Base-by-base conservation (phyloP, 2,113 vertebrate genomes). In the Glareola pratincola region DNA sequence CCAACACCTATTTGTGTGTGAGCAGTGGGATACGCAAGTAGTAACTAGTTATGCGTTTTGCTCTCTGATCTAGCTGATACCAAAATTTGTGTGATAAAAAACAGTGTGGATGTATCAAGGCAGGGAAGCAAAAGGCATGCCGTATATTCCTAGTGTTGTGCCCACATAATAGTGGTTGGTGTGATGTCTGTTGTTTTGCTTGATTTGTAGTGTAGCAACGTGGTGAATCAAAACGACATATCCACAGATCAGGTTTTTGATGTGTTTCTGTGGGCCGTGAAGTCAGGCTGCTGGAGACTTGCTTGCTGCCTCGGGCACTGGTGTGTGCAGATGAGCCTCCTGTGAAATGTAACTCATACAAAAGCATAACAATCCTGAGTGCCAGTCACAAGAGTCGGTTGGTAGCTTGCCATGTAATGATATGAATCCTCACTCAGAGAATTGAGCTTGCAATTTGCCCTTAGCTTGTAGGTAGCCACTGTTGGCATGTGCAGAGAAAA, bases 131-230 rank as follows among this genome's bases (percentile, higher is more conserved):
- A 10, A 41, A 53, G 60, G 20, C 30, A 15, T 12, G 21, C n/a
- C 6, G 0, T 2, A 6, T n/a, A 19, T 19, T 66, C 51, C 32
- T 56, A 9, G 48, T 11, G 4, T 6, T 29, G 36, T 37, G 47
- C 71, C 39, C 51, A 12, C 39, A 2, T 68, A 43, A 15, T 3
- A 8, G 50, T 11, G 30, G 17, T 30, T 0, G 2, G 27, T 30
- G 56, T 34, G 54, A 32, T 30, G 41, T 36, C 54, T 54, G 56
- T 20, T 72, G 47, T 51, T 88, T 39, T 12, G 20, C 29, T 29
- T 12, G 41, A 32, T 39, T 23, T 74, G 86, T 1, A 4, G 50
- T 14, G 30, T 34, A 51, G 59, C 53, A 30, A 27, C 26, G 2
- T 2, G 14, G 29, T 53, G 67, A 71, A 77, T 59, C 34, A 9